A percentile compares a stretch with the other conserved stretches of the same genome.
These are phyloP conservation scores for Ophion slaviceki DNA, from an alignment of 2,888 invertebrate genomes.

Conservation along the genomic window DNA sequence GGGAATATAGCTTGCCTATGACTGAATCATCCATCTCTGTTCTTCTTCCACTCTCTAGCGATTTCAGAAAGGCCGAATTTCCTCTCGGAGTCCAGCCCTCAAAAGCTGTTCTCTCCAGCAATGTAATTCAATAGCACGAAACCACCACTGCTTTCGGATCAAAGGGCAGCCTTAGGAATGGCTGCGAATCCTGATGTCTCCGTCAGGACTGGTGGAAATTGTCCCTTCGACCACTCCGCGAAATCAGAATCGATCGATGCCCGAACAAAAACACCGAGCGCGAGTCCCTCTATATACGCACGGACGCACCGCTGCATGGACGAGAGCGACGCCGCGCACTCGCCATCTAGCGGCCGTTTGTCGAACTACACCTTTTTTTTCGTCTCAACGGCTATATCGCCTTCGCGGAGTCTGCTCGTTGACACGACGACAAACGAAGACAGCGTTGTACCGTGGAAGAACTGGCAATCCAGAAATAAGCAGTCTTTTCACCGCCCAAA, in stretches of 20 bases:
- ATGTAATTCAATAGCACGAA: constrained; percentile 50
- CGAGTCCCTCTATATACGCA: not conserved
- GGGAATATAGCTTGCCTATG: not conserved
- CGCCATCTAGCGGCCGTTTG: constrained; percentile 6
- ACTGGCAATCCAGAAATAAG: too few species aligned
- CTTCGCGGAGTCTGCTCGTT: too few species aligned
- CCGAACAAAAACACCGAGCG: not conserved
- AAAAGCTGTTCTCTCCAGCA: constrained; percentile 46
- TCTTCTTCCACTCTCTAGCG: not conserved
- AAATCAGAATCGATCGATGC: not conserved
- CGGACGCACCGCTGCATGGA: not conserved
- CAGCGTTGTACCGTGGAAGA: too few species aligned
- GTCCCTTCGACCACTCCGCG: constrained; percentile 7
- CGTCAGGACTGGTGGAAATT: constrained; percentile 1
- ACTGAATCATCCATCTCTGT: not conserved
- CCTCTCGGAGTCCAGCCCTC: constrained; percentile 14
- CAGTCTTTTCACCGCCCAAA: too few species aligned
- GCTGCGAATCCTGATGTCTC: constrained; percentile 10
- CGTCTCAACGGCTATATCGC: not conserved
- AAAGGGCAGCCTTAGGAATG: constrained; percentile 40
- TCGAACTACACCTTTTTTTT: not conserved
- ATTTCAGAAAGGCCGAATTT: not conserved
- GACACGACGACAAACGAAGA: too few species aligned
- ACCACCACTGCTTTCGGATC: constrained; percentile 20
- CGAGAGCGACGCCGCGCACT: not conserved